Base-by-base conservation (phyloP, 2,888 invertebrate genomes). In the Antheraea assamensis region DNA sequence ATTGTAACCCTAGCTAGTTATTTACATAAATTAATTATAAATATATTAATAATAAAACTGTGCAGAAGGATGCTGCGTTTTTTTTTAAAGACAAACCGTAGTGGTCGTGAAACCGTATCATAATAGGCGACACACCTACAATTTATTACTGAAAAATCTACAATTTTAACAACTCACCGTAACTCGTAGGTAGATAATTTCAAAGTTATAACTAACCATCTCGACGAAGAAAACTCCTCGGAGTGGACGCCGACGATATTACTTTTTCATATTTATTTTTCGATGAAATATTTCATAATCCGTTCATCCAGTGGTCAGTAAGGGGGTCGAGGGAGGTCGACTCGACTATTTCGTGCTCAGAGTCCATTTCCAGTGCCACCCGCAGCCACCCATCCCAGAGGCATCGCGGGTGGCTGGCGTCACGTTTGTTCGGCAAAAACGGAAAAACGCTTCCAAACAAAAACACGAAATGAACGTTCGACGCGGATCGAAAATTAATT, bases 401-500 rank as follows among this genome's bases (percentile, higher is more conserved):
- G 74, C 78, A 76, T 76, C 77, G 77, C 35, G 72, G 73, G 83
- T 80, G 85, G 86, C 74, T 73, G 77, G 83, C 82, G 85, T 87
- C 90, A 90, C 90, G 89, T 89, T 92, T 89, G 89, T 90, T 85
- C 90, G 87, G 85, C 81, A 80, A 84, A 85, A 86, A 82, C 80
- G 86, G 82, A 88, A 90, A 90, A 90, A 88, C 83, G 81, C 82
- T 82, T 79, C 82, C 85, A 85, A 90, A 90, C 86, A 91, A 91
- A 90, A 91, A 88, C 82, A 88, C 82, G 85, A 86, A 81, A 83
- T 82, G 83, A 84, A 80, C 87, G 87, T 86, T 87, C 88, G 87
- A 85, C 85, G 88, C 84, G 90, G 90, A 91, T 91, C 87, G 90
- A 90, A 92, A 91, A 91, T 92, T 92, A 92, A 93, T 92, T 92